A percentile compares a stretch with the other conserved stretches of the same genome.
Conservation (phyloP, 2,888 invertebrate genomes). For the Protonemura montana region DNA sequence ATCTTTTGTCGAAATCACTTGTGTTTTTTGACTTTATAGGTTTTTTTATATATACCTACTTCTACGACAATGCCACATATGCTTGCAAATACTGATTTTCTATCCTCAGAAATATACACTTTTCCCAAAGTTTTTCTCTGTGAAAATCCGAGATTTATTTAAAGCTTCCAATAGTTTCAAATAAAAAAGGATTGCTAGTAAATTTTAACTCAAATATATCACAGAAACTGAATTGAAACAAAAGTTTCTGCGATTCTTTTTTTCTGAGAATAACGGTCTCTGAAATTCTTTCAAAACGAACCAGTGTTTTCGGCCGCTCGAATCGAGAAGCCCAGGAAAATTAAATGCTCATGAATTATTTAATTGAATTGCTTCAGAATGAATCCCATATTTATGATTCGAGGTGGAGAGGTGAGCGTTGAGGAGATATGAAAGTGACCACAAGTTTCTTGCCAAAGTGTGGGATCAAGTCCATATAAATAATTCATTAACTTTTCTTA, state of each 20-base stretch:
- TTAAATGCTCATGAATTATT: slow-evolving; percentile 4
- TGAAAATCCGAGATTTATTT: neutral
- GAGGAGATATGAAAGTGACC: neutral
- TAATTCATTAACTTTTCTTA: neutral
- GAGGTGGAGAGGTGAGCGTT: neutral
- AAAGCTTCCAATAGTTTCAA: neutral
- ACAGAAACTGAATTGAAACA: neutral
- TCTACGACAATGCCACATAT: too few species aligned
- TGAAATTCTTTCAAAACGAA: neutral
- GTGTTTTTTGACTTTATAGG: too few species aligned
- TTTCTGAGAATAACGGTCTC: neutral
- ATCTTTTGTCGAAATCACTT: too few species aligned
- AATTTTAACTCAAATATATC: neutral
- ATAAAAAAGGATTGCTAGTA: neutral
- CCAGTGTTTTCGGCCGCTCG: neutral
- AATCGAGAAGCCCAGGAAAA: neutral
- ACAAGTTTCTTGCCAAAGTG: neutral
- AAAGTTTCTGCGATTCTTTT: neutral
- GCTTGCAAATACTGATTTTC: too few species aligned
- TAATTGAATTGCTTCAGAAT: neutral
- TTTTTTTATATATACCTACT: too few species aligned
- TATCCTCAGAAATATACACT: neutral
- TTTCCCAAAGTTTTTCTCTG: neutral
- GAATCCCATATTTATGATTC: neutral
- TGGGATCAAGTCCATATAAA: neutral